Conservation (phyloP, 2,113 vertebrate species). For the Corythornis cristatus region DNA sequence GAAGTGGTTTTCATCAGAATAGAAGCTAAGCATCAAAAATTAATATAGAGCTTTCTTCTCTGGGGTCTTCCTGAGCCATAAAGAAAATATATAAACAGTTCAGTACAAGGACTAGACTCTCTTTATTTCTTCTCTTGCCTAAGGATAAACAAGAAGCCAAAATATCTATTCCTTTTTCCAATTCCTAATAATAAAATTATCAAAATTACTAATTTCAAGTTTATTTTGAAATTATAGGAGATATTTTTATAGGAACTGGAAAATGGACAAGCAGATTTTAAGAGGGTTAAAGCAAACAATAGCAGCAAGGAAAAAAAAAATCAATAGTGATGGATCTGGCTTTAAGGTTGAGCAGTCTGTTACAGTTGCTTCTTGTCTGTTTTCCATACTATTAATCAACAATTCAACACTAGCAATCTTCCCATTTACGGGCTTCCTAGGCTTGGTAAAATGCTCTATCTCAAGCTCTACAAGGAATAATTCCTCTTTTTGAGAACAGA, state of each 20-base stretch:
- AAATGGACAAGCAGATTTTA: background rate
- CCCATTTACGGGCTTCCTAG: background rate
- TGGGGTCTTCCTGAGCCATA: background rate
- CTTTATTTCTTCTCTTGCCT: slow-evolving; percentile 12
- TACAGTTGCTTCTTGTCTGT: background rate
- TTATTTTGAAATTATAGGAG: slow-evolving; percentile 2
- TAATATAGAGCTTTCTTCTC: slow-evolving; percentile 6
- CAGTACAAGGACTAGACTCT: background rate
- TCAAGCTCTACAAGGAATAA: slow-evolving; percentile 7
- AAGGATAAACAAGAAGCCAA: slow-evolving; percentile 1
- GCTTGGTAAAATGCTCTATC: background rate
- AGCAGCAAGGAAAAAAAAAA: background rate
- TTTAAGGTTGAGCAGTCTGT: background rate
- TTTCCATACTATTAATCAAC: background rate
- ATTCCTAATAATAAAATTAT: background rate
- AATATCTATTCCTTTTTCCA: background rate
- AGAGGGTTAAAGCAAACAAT: background rate
- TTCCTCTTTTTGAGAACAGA: background rate
- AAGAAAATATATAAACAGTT: background rate
- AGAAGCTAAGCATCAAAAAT: slow-evolving; percentile 33
- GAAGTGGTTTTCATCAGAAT: background rate
- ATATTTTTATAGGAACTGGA: background rate
- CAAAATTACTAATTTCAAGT: slow-evolving; percentile 12
- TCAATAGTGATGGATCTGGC: background rate
- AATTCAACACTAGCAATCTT: background rate